Percentiles rank a stretch among this genome's conserved stretches.
phyloP scores from a whole-genome alignment of 2,888 invertebrate species.

The Strigamia transsilvanica region DNA sequence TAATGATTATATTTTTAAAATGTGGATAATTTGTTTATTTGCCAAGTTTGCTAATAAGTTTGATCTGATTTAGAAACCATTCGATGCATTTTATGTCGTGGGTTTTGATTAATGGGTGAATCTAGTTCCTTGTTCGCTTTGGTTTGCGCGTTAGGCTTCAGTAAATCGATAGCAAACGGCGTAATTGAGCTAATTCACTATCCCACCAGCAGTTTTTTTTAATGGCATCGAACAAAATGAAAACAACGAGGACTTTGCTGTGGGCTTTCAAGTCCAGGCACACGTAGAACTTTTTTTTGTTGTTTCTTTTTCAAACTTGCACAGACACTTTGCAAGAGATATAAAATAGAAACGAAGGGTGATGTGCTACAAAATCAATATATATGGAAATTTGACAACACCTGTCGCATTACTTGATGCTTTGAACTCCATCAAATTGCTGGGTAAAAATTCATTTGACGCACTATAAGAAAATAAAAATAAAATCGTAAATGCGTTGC shows the following conservation, averaged over 20 bases:
- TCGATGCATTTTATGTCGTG: not conserved
- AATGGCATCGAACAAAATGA: not conserved
- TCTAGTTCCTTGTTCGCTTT: conserved; percentile 14
- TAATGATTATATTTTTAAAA: not conserved
- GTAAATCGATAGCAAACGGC: conserved; percentile 5
- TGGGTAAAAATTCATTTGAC: not conserved
- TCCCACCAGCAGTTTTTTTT: not conserved
- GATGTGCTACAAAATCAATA: not conserved
- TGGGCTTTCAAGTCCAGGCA: not conserved
- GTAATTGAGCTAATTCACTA: conserved; percentile 16
- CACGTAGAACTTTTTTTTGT: not conserved
- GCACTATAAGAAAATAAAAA: not conserved
- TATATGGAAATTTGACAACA: conserved; percentile 11
- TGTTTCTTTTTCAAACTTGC: not conserved
- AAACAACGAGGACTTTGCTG: not conserved
- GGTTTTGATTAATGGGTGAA: conserved; percentile 26
- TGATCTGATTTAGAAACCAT: conserved; percentile 28
- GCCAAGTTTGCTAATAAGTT: not conserved
- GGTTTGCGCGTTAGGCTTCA: not conserved
- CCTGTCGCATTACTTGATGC: conserved; percentile 16
- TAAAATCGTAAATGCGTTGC: not conserved
- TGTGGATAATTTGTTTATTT: not conserved
- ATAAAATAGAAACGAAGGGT: not conserved
- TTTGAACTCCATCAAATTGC: conserved; percentile 13
- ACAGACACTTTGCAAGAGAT: not conserved